Evolutionary conservation across 1,140 invertebrate genomes (phyloP), one percentile per base, ranked within the genome.

Genomic region (Subanguina moxae): DNA sequence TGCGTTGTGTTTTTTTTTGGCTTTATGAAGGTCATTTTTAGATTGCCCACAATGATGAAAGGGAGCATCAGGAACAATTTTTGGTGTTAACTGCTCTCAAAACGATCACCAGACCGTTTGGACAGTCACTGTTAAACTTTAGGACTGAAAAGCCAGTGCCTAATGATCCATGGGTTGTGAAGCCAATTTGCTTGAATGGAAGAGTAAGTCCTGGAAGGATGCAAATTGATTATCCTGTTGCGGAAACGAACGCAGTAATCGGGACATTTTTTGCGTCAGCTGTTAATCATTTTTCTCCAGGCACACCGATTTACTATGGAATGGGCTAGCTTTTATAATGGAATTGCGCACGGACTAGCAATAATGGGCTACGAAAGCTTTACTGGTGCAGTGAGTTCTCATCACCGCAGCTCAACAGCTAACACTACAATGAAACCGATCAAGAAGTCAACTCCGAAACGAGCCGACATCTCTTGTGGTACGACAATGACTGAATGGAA

Each of bases 281-380:
- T 42, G 25, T 1, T 61, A 19, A 17, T 59, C 19, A 52, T 32
- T 21, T 58, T 65, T 73, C 0, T 76, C 71, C 62, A 76, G 72
- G 56, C 69, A 28, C 75, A 74, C 21, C 64, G 66, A 64, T 23
- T 23, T 5, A 58, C 58, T 21, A 77, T 74, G 74, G 73, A 74
- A 30, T 74, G 73, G 73, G 75, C 73, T 15, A 74, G 73, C 32
- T 74, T 74, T 38, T 74, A 74, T 30, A 71, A 58, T 25, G 73
- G 74, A 1, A 28, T 74, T n/a, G 68, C 73, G 7, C 61, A 62
- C 27, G 73, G 73, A 13, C 63, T 74, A 43, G 48, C 73, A 0
- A 58, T 56, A 32, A 57, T 43, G 58, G 57, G 19, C 48, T 71
- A 23, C 61, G 43, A 43, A 17, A 1, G 45, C 23, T 11, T 38